Evolutionary conservation across 2,113 vertebrate genomes (phyloP).

Genomic region (Pica pica): DNA sequence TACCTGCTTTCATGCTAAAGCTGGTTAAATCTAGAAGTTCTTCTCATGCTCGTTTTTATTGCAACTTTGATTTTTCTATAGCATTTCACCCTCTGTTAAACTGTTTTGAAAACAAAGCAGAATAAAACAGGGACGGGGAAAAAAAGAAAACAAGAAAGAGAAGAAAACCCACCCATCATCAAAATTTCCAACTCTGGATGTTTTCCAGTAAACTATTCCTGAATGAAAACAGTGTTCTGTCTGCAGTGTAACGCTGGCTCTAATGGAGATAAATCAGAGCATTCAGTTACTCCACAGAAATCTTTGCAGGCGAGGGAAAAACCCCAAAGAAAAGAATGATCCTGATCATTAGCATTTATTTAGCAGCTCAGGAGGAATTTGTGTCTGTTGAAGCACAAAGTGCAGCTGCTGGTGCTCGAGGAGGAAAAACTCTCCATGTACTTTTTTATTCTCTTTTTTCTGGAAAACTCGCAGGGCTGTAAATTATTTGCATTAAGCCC

Average conservation of each 20-base stretch:
- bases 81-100: not conserved
- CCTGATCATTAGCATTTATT: not conserved
- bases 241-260: not conserved
- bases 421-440: not conserved
- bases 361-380: not conserved
- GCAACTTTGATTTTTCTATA: not conserved
- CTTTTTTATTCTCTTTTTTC: not conserved
- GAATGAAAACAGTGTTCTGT: not conserved
- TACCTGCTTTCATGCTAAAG: not conserved
- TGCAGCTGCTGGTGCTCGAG: not conserved
- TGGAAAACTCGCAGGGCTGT: not conserved
- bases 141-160: rapidly evolving
- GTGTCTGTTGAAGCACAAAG: not conserved
- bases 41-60: not conserved
- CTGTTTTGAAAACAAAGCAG: not conserved
- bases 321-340: not conserved
- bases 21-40: not conserved
- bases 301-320: not conserved
- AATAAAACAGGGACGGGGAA: not conserved
- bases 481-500: not conserved
- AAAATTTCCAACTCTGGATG: not conserved
- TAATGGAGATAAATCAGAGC: not conserved
- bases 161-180: not conserved
- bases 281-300: not conserved
- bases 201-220: slow-evolving; percentile 28